A percentile compares a stretch with the other conserved stretches of the same genome.
phyloP scores from a whole-genome alignment of 2,113 vertebrate species.

The Corythaeola cristata region DNA sequence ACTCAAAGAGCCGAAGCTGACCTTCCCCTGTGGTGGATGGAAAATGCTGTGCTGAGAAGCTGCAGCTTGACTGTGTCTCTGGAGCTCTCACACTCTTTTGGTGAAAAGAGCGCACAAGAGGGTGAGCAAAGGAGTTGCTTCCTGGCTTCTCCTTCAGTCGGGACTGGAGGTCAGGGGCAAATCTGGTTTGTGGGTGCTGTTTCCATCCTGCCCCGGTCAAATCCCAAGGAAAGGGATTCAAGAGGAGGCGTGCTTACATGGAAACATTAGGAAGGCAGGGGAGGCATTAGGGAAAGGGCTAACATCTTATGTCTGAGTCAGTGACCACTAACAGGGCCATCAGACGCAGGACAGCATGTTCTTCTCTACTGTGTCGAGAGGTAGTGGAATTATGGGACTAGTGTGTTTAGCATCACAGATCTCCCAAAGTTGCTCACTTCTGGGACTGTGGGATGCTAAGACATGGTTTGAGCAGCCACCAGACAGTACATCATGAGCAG shows the following conservation, averaged over 20 bases:
- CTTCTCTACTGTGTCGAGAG: neutral
- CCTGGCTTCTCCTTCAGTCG: neutral
- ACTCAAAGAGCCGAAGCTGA: neutral
- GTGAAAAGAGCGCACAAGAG: neutral
- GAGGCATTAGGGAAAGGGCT: neutral
- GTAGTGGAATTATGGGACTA: neutral
- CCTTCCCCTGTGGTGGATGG: neutral
- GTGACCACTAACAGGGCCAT: neutral
- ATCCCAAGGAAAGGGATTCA: neutral
- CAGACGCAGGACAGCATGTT: fast-evolving
- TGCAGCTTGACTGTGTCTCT: neutral
- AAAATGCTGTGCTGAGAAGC: fast-evolving
- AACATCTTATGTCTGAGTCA: neutral
- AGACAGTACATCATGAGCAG: neutral
- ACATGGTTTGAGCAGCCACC: neutral
- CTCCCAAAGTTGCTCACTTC: neutral
- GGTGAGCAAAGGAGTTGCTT: neutral
- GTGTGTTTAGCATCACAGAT: neutral
- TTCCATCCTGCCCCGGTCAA: neutral
- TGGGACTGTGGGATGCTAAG: fast-evolving
- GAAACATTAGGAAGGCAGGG: neutral
- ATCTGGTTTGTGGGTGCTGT: neutral
- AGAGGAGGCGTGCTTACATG: neutral
- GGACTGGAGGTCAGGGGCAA: neutral
- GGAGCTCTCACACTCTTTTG: neutral